These are phyloP conservation scores for Papilio gigon DNA, from an alignment of 2,888 invertebrate genomes.

Conservation along the genomic window DNA sequence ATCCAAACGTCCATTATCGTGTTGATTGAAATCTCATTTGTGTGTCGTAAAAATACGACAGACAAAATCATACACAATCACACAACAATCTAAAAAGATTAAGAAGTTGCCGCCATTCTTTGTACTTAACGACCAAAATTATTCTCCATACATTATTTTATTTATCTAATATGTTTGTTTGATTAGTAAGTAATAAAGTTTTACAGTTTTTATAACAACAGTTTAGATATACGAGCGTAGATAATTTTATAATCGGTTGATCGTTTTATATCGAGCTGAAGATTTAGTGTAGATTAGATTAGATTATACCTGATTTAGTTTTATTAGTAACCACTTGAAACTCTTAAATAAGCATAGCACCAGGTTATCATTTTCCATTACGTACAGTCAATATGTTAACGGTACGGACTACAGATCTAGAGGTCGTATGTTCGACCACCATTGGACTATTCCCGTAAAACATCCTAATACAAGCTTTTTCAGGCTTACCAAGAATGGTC, in stretches of 20 bases:
- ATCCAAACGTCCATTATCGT: background rate
- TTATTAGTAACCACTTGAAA: background rate
- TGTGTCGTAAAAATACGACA: no score
- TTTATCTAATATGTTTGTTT: background rate
- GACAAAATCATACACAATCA: no score
- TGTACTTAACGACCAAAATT: background rate
- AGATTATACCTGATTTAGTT: background rate
- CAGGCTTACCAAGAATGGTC: no score
- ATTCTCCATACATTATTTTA: background rate
- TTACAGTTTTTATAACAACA: constrained; percentile 4
- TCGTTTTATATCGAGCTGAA: background rate
- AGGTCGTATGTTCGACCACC: no score
- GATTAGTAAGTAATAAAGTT: constrained; percentile 7
- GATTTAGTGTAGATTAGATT: background rate
- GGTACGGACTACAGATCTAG: no score
- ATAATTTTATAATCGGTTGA: background rate
- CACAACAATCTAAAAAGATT: no score
- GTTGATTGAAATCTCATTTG: background rate
- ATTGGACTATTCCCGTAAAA: no score
- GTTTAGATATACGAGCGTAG: background rate
- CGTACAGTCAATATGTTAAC: no score
- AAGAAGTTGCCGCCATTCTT: background rate
- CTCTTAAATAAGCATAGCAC: no score
- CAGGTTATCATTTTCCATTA: no score
- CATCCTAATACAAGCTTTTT: no score